Evolutionary conservation across 2,888 invertebrate genomes (phyloP), one percentile per base, ranked within the genome.

Genomic region (Geotrupes spiniger): DNA sequence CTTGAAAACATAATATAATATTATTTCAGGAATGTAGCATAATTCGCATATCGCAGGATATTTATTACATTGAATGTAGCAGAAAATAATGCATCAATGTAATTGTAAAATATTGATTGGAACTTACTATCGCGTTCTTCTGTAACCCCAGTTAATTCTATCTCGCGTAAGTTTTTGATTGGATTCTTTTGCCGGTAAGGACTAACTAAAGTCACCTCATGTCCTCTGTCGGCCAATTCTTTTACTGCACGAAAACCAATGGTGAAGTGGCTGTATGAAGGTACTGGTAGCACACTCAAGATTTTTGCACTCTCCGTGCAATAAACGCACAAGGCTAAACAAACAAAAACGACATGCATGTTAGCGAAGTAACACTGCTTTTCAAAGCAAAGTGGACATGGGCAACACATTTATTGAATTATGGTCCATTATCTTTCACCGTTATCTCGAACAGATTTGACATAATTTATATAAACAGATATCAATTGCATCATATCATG

Each of bases 161-260:
- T 17, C 10, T 12, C 39, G 11, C 31, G 39, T 10, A 74, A 66
- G 63, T 76, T 76, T 28, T 68, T 64, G 46, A 75, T 68, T 4
- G 71, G 69, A 26, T 64, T 63, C 48, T 72, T 71, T 2, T 72
- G 62, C 8, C 58, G 59, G 44, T 61, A 63, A 1, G 65, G 61
- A 31, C 60, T 65, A 27, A 71, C 58, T 10, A 67, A 61, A 2
- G 66, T 68, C 2, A 78, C 70, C 37, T 74, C 69, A 58, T 78
- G 77, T 2, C 77, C 77, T 26, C 72, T 56, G 6, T 52, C 53
- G 0, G 65, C 66, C 17, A 70, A 51, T 44, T 61, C 66, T 40
- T 63, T 62, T 4, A 64, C 52, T n/a, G 70, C 46, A 9, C 57
- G 47, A 39, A 61, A 56, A 4, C 63, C 64, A 31, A 69, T 49